These are phyloP conservation scores for Microplitis manilae DNA, from an alignment of 2,888 invertebrate species.

Conservation along the genomic window DNA sequence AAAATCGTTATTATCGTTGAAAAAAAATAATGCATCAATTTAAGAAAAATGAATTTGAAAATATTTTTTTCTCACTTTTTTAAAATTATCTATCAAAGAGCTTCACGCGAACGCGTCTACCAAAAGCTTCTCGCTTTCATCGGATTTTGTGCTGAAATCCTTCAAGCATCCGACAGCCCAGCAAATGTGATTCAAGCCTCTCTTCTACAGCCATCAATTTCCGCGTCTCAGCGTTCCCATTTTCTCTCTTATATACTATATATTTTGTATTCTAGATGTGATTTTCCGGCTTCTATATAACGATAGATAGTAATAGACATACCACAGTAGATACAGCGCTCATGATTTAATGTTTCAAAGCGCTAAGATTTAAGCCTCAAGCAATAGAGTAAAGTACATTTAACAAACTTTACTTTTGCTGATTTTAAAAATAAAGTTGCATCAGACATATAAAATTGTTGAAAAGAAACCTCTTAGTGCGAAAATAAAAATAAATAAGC, in stretches of 20 bases:
- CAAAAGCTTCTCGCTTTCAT: conserved; percentile 37
- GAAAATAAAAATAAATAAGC: background rate
- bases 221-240: conserved; percentile 24
- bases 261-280: conserved; percentile 9
- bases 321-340: conserved; percentile 2
- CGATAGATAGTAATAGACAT: conserved; percentile 19
- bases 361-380: background rate
- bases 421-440: background rate
- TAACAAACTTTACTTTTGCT: background rate
- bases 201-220: conserved; percentile 36
- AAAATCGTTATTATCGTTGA: no score
- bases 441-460: background rate
- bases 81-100: conserved; percentile 11
- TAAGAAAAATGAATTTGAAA: background rate
- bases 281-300: conserved; percentile 29
- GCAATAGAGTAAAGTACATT: background rate
- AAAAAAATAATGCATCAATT: background rate
- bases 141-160: conserved; percentile 34
- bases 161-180: conserved; percentile 32
- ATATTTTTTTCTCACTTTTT: background rate
- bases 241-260: background rate
- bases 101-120: conserved; percentile 6
- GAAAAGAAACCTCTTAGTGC: background rate
- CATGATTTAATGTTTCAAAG: background rate
- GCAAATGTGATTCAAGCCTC: conserved; percentile 39